Conservation (phyloP, 2,888 invertebrate species). For the Monopis laevigella region DNA sequence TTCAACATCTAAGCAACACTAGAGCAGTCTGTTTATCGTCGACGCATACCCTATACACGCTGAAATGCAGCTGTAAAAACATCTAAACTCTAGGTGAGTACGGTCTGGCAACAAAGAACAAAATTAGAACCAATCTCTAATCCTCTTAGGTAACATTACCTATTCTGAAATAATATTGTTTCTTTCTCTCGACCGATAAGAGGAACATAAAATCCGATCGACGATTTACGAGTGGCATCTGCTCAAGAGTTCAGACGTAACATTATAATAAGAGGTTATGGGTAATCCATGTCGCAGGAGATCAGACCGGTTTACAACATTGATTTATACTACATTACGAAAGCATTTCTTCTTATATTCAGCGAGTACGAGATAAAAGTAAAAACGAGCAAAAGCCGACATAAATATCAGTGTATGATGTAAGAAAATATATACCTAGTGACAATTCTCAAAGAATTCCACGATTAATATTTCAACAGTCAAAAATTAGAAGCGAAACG, state of each 20-base stretch:
- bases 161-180: too few relatives aligned
- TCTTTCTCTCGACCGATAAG: too few relatives aligned
- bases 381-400: too few relatives aligned
- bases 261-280: conserved; percentile 4
- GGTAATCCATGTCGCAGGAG: conserved; percentile 1
- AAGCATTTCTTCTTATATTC: too few relatives aligned
- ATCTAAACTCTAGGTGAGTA: conserved; percentile 31
- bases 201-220: not conserved
- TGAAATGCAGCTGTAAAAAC: conserved; percentile 61
- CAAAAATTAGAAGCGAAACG: conserved; percentile 6
- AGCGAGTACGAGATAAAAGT: too few relatives aligned
- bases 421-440: too few relatives aligned
- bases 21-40: conserved; percentile 63
- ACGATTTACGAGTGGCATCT: conserved; percentile 1
- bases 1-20: conserved; percentile 56
- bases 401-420: too few relatives aligned
- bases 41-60: conserved; percentile 46
- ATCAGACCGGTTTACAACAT: too few relatives aligned
- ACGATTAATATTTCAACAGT: conserved; percentile 9
- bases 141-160: too few relatives aligned
- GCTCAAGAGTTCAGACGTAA: not conserved
- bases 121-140: too few relatives aligned
- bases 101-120: too few relatives aligned
- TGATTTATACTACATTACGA: too few relatives aligned
- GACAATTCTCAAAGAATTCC: not conserved